Evolutionary conservation across 2,797 vertebrate genomes (phyloP), one percentile per base, ranked within the genome.

Genomic region (Anguilla pacifica): DNA sequence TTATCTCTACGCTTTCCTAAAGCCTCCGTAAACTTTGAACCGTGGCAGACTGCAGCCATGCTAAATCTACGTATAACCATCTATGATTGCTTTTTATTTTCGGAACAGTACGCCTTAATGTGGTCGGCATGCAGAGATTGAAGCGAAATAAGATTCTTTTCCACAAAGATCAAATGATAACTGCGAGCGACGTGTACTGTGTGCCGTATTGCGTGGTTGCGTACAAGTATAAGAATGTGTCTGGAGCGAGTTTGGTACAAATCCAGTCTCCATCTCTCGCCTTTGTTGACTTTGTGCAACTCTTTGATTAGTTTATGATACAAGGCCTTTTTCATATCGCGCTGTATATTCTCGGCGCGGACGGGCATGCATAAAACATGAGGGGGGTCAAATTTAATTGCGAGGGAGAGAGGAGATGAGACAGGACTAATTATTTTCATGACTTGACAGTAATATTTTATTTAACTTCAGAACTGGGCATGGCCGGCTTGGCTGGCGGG

Each of bases 391-490:
- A 90, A 91, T 94, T 91, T 94, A 96, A 96, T 95, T 95, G 95
- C 89, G 85, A 88, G 92, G 89, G 88, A 93, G 91, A 93, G 92
- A 93, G 89, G 87, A 92, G 92, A 95, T 94, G 93, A 95, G 92
- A 92, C 93, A 91, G 91, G 94, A 94, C 94, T 95, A 95, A 96
- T 96, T 95, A 94, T 96, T 96, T 95, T 95, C 93, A 95, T 95
- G 91, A 94, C 94, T 92, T 93, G 93, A 94, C 79, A 92, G 92
- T 94, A 93, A 94, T 95, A 94, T 94, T 96, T 95, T 94, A 95
- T 96, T 96, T 94, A 94, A 94, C 92, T 95, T 92, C 85, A 81
- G 91, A 89, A 85, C 89, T 51, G 59, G 61, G 90, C 91, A 92
- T 93, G 93, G 90, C 92, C 90, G 89, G 91, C 91, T 89, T 93